These are phyloP conservation scores for Pachyramphus minor DNA, from an alignment of 2,113 vertebrate genomes.

Conservation along the genomic window DNA sequence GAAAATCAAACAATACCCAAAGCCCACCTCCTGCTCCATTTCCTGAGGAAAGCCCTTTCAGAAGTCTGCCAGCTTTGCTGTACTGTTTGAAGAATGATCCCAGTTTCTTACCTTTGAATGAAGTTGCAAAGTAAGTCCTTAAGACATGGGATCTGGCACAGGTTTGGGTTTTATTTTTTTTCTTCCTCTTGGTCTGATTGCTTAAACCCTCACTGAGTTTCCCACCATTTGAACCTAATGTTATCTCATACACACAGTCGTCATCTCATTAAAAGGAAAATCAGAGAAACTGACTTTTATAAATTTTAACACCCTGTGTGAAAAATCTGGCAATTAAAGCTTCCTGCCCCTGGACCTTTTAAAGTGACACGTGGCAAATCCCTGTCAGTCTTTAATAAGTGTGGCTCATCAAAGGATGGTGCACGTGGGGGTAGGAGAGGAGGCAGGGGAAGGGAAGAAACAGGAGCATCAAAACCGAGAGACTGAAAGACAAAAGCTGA, in stretches of 20 bases:
- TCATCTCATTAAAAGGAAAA: slow-evolving; percentile 92
- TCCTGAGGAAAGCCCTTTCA: neutral
- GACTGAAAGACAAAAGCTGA: neutral
- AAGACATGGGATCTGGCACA: slow-evolving; percentile 58
- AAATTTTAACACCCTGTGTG: slow-evolving; percentile 83
- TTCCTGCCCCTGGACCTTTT: slow-evolving; percentile 62
- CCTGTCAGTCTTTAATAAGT: slow-evolving; percentile 41
- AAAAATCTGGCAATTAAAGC: slow-evolving; percentile 81
- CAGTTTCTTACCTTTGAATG: slow-evolving; percentile 45
- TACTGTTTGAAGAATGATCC: neutral
- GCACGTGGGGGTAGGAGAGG: neutral
- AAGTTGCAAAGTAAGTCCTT: slow-evolving; percentile 72
- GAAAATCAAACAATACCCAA: neutral
- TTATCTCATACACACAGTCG: slow-evolving; percentile 85
- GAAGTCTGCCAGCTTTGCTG: neutral
- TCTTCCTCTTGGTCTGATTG: slow-evolving; percentile 76
- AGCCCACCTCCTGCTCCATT: neutral
- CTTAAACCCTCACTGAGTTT: slow-evolving; percentile 78
- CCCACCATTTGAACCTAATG: slow-evolving; percentile 71
- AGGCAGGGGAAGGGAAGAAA: neutral
- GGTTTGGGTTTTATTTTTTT: neutral
- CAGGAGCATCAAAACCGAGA: neutral
- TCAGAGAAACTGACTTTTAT: slow-evolving; percentile 88
- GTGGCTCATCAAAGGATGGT: neutral
- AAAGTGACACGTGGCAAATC: slow-evolving; percentile 69